These are phyloP conservation scores for Cataglyphis hispanica DNA, from an alignment of 1,140 invertebrate genomes.

Conservation along the genomic window DNA sequence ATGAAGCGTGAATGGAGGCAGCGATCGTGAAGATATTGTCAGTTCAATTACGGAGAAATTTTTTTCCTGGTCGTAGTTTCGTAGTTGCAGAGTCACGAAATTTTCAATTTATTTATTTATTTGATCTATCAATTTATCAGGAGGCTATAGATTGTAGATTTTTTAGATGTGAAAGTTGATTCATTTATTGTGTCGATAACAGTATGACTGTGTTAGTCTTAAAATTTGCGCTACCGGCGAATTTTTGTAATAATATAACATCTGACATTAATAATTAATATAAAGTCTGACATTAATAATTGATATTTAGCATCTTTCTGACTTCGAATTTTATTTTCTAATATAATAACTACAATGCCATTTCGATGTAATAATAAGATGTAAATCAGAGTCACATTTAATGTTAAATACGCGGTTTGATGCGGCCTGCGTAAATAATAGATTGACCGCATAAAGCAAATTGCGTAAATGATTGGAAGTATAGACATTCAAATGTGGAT, in stretches of 20 bases:
- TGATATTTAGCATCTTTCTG: neutral
- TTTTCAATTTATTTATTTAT: neutral
- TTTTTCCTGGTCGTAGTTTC: constrained; percentile 1
- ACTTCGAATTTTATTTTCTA: neutral
- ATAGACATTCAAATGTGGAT: neutral
- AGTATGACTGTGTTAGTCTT: no score
- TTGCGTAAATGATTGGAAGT: constrained; percentile 35
- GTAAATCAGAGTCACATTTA: constrained; percentile 17
- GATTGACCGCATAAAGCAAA: constrained; percentile 13
- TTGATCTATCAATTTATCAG: neutral
- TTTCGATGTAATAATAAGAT: neutral
- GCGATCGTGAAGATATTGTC: constrained; percentile 30
- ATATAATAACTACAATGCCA: constrained; percentile 23
- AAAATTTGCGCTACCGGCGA: neutral
- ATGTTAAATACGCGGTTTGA: constrained; percentile 12
- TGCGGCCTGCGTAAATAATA: constrained; percentile 13
- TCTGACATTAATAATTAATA: neutral
- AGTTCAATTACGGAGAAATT: constrained; percentile 37
- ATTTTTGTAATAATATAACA: neutral
- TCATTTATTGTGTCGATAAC: neutral
- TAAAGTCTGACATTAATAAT: neutral
- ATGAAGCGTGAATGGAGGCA: constrained; percentile 48
- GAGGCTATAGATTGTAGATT: neutral
- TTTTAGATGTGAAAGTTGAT: neutral
- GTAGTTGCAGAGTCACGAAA: neutral